A percentile compares a stretch with the other conserved stretches of the same genome.
Evolutionary conservation across 2,797 vertebrate genomes (phyloP).

Genomic region (Peromyscus aztecus): DNA sequence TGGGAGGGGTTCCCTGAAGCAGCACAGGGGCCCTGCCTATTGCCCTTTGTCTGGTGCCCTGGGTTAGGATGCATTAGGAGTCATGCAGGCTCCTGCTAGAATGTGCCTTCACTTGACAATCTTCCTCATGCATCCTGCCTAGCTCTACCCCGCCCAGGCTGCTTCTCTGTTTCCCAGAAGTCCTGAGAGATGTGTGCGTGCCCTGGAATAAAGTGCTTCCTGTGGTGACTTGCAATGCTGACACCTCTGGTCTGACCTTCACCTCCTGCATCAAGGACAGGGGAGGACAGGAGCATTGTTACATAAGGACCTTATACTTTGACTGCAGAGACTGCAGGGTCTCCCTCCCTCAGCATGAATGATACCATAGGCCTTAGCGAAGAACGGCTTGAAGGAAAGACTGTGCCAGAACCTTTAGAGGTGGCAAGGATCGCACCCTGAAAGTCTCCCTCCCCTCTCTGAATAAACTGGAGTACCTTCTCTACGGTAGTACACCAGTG

Average conservation of each 20-base stretch:
- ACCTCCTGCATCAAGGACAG: fast-evolving
- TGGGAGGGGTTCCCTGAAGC: not conserved
- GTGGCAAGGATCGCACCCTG: fast-evolving
- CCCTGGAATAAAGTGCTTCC: not conserved
- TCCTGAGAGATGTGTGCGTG: fast-evolving
- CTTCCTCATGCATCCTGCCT: fast-evolving
- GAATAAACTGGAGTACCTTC: not conserved
- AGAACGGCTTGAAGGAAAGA: not conserved
- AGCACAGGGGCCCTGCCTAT: fast-evolving
- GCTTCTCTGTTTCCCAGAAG: not conserved
- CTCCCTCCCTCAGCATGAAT: not conserved
- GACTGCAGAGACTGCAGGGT: not conserved
- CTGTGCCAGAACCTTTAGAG: fast-evolving
- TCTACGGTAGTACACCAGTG: not conserved
- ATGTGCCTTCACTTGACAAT: fast-evolving
- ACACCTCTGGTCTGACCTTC: not conserved
- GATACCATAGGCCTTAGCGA: not conserved
- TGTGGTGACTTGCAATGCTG: fast-evolving
- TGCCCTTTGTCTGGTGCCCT: fast-evolving
- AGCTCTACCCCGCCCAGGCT: fast-evolving
- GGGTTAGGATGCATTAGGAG: not conserved
- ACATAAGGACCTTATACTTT: not conserved
- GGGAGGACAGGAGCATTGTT: not conserved
- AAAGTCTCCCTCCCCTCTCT: not conserved
- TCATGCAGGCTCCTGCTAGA: not conserved